Conservation (phyloP, 2,888 invertebrate species). For the Drosophila atripex region DNA sequence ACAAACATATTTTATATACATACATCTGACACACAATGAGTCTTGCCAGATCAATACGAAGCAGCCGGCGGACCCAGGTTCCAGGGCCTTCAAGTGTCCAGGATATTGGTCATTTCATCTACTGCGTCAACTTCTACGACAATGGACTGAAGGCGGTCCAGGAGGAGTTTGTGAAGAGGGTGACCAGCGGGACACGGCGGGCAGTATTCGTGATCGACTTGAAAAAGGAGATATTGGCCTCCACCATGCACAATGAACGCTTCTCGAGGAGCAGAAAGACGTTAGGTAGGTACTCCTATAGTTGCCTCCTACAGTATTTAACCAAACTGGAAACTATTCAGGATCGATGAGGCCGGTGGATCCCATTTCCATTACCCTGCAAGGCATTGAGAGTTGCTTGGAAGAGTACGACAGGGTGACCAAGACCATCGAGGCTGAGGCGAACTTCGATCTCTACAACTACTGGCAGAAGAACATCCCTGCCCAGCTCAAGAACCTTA, state of each 20-base stretch:
- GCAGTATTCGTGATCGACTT: slow-evolving; percentile 71
- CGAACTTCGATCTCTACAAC: slow-evolving; percentile 50
- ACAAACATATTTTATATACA: slow-evolving; percentile 8
- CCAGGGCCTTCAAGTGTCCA: accelerated
- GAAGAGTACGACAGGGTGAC: slow-evolving; percentile 38
- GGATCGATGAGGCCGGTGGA: slow-evolving; percentile 32
- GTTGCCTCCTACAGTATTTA: background rate
- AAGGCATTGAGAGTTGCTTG: slow-evolving; percentile 45
- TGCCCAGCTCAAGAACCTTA: slow-evolving; percentile 45
- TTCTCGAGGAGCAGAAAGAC: slow-evolving; percentile 16
- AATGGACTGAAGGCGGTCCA: slow-evolving; percentile 62
- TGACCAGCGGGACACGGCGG: slow-evolving; percentile 61
- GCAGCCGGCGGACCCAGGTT: slow-evolving; percentile 6
- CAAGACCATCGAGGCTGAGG: slow-evolving; percentile 46
- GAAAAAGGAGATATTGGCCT: slow-evolving; percentile 49
- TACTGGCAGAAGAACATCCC: slow-evolving; percentile 55
- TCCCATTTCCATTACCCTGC: slow-evolving; percentile 30
- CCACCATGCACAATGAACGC: slow-evolving; percentile 17
- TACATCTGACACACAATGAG: slow-evolving; percentile 43
- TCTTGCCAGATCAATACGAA: slow-evolving; percentile 17
- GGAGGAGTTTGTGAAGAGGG: slow-evolving; percentile 66
- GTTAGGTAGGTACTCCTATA: slow-evolving; percentile 20
- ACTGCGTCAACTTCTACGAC: slow-evolving; percentile 71
- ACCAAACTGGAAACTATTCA: background rate
- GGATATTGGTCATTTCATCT: slow-evolving; percentile 54